Conservation (phyloP, 2,797 vertebrate genomes). For the Enoplosus armatus region DNA sequence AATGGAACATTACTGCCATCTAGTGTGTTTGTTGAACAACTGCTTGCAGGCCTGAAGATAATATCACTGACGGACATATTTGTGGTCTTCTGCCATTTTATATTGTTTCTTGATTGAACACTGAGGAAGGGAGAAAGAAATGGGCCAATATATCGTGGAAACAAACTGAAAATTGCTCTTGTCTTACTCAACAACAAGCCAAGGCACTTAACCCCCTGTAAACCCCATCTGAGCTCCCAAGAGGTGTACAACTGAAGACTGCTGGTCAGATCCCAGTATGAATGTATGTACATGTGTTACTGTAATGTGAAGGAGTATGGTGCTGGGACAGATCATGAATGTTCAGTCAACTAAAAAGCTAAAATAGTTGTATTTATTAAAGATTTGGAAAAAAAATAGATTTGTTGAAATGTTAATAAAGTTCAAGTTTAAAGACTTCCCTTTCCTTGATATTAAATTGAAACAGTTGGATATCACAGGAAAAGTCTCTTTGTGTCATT, state of each 20-base stretch:
- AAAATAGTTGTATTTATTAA: neutral
- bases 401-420: neutral
- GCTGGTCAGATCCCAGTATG: neutral
- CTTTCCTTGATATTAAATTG: neutral
- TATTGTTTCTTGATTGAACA: slow-evolving; percentile 19
- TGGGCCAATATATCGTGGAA: neutral
- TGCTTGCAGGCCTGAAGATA: neutral
- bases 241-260: neutral
- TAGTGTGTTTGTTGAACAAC: slow-evolving; percentile 52
- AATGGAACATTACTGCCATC: slow-evolving; percentile 80
- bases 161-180: neutral
- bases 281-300: neutral
- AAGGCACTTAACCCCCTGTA: neutral
- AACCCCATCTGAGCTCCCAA: neutral
- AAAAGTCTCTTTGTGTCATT: neutral
- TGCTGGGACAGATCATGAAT: neutral
- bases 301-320: neutral
- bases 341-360: neutral
- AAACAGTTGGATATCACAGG: neutral
- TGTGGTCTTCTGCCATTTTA: neutral
- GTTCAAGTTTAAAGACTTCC: neutral
- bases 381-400: neutral
- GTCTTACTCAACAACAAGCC: neutral
- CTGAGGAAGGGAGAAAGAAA: neutral
- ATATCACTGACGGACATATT: too few relatives aligned